These are phyloP conservation scores for Autographa gamma DNA, from an alignment of 2,888 invertebrate species.

Conservation along the genomic window DNA sequence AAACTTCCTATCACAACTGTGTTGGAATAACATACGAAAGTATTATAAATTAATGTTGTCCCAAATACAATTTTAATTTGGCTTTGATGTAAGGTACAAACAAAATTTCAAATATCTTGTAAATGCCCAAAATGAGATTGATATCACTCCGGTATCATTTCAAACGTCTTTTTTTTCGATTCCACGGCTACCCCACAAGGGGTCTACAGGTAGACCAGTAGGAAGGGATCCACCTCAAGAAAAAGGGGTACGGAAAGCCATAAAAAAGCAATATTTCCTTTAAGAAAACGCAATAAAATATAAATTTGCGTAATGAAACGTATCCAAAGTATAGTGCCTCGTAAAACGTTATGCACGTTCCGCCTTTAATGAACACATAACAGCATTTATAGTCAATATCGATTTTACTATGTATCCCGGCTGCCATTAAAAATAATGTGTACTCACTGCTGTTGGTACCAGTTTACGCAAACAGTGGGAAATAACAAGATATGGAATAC, in stretches of 20 bases:
- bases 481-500: background rate
- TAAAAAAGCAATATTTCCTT: constrained; percentile 52
- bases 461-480: constrained; percentile 33
- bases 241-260: constrained; percentile 9
- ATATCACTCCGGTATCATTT: too few species aligned
- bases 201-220: background rate
- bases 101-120: too few species aligned
- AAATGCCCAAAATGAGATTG: too few species aligned
- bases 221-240: constrained; percentile 23
- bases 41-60: too few species aligned
- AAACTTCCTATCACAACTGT: too few species aligned
- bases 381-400: constrained; percentile 67
- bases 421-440: constrained; percentile 53
- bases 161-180: background rate
- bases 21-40: too few species aligned
- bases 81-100: too few species aligned
- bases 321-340: constrained; percentile 53
- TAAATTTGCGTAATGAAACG: constrained; percentile 60
- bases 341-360: constrained; percentile 51
- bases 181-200: background rate
- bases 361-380: constrained; percentile 66
- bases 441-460: constrained; percentile 15
- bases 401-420: constrained; percentile 64
- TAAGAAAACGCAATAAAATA: constrained; percentile 59
- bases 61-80: too few species aligned